These are phyloP conservation scores for Arremon brunneinucha DNA, from an alignment of 2,797 vertebrate genomes.

Conservation along the genomic window DNA sequence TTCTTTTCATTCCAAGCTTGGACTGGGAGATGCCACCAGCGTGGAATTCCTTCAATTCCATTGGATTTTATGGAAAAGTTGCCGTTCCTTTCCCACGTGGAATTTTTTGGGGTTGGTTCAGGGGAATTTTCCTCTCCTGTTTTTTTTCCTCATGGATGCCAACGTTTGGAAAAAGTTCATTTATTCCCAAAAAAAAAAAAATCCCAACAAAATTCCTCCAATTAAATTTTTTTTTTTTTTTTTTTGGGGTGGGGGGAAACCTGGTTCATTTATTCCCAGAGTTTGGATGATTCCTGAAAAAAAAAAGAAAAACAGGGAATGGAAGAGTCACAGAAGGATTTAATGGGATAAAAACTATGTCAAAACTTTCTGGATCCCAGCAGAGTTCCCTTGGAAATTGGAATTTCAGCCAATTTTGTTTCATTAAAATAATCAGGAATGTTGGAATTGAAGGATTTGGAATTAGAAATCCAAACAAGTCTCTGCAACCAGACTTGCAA, in stretches of 20 bases:
- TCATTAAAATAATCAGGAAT: neutral
- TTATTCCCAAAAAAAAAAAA: neutral
- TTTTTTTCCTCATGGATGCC: neutral
- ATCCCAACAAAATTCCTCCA: neutral
- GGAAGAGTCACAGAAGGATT: neutral
- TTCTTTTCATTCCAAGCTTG: neutral
- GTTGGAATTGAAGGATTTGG: neutral
- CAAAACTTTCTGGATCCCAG: neutral
- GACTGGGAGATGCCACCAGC: neutral
- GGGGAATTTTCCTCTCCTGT: neutral
- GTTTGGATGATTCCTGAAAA: neutral
- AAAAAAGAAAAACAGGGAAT: neutral
- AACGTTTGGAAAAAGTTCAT: neutral
- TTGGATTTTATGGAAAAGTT: neutral
- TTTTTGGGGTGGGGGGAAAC: neutral
- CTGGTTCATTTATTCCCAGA: accelerated
- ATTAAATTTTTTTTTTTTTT: neutral
- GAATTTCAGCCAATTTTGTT: neutral
- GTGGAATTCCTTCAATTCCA: neutral
- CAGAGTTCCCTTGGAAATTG: neutral
- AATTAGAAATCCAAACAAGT: neutral
- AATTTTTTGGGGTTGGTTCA: neutral
- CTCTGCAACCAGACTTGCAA: neutral
- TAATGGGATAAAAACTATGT: accelerated
- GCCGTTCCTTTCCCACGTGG: neutral